Conservation (phyloP, 2,113 vertebrate species). For the Serinus canaria region DNA sequence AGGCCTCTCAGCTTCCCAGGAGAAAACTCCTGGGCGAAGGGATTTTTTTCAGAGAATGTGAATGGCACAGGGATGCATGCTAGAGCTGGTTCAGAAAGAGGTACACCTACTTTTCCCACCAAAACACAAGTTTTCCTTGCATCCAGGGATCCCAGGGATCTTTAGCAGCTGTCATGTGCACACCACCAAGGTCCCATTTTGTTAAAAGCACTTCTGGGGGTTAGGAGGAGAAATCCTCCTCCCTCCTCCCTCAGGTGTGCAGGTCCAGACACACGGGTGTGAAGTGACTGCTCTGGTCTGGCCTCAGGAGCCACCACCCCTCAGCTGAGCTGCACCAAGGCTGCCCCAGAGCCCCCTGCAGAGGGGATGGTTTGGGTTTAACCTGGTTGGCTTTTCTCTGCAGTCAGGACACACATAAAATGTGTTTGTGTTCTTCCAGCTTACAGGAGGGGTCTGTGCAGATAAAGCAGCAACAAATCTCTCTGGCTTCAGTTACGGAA, state of each 20-base stretch:
- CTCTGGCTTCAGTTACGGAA: not conserved
- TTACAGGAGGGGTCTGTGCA: not conserved
- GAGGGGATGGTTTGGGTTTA: not conserved
- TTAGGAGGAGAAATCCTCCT: not conserved
- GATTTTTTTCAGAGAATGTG: too few species aligned
- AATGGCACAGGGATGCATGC: too few species aligned
- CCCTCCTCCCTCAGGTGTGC: not conserved
- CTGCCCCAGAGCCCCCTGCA: not conserved
- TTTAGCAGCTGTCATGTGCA: not conserved
- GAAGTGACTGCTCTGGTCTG: not conserved
- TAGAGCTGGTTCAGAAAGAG: not conserved
- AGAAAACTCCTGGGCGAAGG: too few species aligned
- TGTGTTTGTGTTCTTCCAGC: not conserved
- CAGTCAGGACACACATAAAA: not conserved
- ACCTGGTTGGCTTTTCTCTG: not conserved
- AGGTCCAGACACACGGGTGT: not conserved
- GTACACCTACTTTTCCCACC: not conserved
- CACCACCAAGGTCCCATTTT: not conserved
- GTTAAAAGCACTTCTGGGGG: not conserved
- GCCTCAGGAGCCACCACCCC: not conserved
- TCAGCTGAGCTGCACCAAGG: not conserved
- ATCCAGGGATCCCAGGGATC: not conserved
- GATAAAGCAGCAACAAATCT: not conserved
- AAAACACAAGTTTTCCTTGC: not conserved
- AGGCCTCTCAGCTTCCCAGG: too few species aligned